Conservation (phyloP, 2,888 invertebrate genomes). For the Petrophora chlorosata region DNA sequence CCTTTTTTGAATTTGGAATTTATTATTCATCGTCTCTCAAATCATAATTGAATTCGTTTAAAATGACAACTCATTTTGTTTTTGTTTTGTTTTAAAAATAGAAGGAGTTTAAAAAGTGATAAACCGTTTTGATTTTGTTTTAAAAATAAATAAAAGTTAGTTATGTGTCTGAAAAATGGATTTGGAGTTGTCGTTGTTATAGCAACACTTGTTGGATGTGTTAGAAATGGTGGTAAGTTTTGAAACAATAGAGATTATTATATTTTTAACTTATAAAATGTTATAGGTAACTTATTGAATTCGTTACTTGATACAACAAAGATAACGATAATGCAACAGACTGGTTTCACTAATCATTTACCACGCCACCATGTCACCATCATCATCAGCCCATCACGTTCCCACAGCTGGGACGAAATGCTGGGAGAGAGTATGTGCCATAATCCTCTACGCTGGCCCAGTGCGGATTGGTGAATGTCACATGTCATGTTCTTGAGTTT, state of each 20-base stretch:
- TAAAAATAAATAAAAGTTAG: constrained; percentile 39
- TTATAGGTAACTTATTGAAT: too few relatives aligned
- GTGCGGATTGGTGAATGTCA: too few relatives aligned
- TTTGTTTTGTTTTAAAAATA: neutral
- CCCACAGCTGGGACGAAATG: too few relatives aligned
- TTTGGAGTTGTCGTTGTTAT: constrained; percentile 59
- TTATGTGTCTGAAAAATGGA: constrained; percentile 66
- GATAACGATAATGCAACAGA: too few relatives aligned
- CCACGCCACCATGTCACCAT: too few relatives aligned
- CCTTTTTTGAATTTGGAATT: constrained; percentile 21
- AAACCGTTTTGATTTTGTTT: constrained; percentile 2
- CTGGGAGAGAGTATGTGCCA: too few relatives aligned
- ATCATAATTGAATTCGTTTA: neutral
- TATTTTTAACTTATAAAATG: neutral
- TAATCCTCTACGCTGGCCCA: too few relatives aligned
- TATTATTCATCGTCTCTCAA: neutral
- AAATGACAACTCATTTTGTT: constrained; percentile 17
- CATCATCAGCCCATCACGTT: too few relatives aligned
- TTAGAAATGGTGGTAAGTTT: constrained; percentile 67
- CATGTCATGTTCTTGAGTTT: too few relatives aligned
- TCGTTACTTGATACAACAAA: too few relatives aligned
- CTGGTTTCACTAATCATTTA: too few relatives aligned
- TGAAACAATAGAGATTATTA: neutral
- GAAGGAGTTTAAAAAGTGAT: neutral
- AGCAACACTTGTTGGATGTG: constrained; percentile 49